Evolutionary conservation across 1,140 invertebrate species (phyloP), one percentile per base, ranked within the genome.

Genomic region (Pseudomyrmex flavicornis): DNA sequence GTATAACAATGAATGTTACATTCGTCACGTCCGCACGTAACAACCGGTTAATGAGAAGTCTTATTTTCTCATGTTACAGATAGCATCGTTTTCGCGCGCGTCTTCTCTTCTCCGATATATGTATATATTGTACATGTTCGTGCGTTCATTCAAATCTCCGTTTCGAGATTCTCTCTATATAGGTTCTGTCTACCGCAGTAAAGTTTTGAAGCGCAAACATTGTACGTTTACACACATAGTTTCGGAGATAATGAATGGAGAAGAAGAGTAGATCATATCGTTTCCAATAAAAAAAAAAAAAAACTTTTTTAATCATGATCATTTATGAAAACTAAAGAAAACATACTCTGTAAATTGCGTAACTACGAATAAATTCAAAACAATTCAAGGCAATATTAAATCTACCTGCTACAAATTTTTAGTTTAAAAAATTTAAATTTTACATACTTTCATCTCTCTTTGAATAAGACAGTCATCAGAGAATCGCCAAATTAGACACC

Each of bases 41-140:
- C 73, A 65, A 26, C 80, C 80, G 48, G 65, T 61, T 82, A 80
- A 87, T 80, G 73, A 74, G 85, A 63, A 88, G 83, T 69, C 63
- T 72, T 26, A 70, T 86, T 86, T 86, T 88, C 80, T 86, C 86
- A 88, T 74, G 80, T 88, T 86, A 88, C 85, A 86, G 74, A 86
- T 87, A 87, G 61, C 44, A 86, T 85, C 80, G 77, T 79, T 56
- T 50, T 35, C 35, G 35, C 50, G 56, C 66, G 61, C 13, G 44
- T 20, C 54, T 70, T 69, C 46, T 70, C 54, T 17, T 72, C 15
- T 20, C 35, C 35, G 35, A 35, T 7, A 35, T 35, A 35, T 35
- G 35, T 9, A 10, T n/a, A 12, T 62, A n/a, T 20, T 44, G 35
- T 9, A 15, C n/a, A n/a, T 62, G 22, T 20, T 44, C n/a, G 1